Evolutionary conservation across 1,140 invertebrate genomes (phyloP).

Genomic region (Hermatobates lingyangjiaoensis): DNA sequence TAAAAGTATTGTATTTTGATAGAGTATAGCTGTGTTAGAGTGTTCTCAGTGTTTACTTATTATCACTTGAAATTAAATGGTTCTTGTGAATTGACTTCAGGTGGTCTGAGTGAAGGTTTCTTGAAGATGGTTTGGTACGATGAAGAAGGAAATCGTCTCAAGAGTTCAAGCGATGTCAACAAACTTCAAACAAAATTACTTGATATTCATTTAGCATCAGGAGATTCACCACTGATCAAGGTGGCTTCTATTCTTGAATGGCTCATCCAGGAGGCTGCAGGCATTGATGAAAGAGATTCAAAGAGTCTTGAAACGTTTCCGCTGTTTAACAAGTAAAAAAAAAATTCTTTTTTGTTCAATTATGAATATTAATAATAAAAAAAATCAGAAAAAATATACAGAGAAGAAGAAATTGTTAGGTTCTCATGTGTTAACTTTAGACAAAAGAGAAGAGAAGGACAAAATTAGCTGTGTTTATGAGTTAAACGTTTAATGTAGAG

Average conservation of each 20-base stretch:
- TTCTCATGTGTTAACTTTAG: too few relatives aligned
- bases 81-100: slow-evolving; percentile 21
- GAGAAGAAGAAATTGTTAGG: too few relatives aligned
- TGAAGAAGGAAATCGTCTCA: slow-evolving; percentile 27
- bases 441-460: too few relatives aligned
- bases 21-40: too few relatives aligned
- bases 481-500: too few relatives aligned
- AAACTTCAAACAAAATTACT: slow-evolving; percentile 29
- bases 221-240: slow-evolving; percentile 8
- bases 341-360: background rate
- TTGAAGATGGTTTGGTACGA: slow-evolving; percentile 33
- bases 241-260: slow-evolving; percentile 12
- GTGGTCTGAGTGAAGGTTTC: slow-evolving; percentile 27
- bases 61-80: too few relatives aligned
- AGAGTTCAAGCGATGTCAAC: slow-evolving; percentile 27
- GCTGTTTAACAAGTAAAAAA: slow-evolving; percentile 18
- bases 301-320: slow-evolving; percentile 16
- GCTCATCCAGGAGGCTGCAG: slow-evolving; percentile 14
- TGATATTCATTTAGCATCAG: slow-evolving; percentile 11
- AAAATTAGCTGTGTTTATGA: too few relatives aligned
- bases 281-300: slow-evolving; percentile 14
- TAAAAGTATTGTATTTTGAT: too few relatives aligned
- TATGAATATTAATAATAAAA: slow-evolving; percentile 3
- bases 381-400: too few relatives aligned
- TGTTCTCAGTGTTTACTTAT: too few relatives aligned